Evolutionary conservation across 2,113 vertebrate species (phyloP).

Genomic region (Eurypyga helias): DNA sequence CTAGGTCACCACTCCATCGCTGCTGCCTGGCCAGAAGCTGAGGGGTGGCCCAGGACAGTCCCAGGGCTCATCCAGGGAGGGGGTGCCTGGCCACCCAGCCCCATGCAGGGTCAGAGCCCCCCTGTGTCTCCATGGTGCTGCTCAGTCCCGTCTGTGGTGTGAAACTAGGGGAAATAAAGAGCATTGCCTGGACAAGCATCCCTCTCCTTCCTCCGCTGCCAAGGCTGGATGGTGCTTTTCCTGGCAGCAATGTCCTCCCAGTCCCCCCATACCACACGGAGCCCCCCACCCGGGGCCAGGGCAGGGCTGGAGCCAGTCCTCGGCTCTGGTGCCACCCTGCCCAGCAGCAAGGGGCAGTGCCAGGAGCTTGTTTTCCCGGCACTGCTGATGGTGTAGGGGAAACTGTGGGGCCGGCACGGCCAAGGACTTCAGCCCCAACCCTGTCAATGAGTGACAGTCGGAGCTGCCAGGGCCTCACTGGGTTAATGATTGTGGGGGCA

Average conservation of each 20-base stretch:
- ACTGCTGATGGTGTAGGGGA: neutral
- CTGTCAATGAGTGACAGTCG: slow-evolving; percentile 66
- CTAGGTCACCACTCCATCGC: neutral
- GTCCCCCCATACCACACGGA: accelerated
- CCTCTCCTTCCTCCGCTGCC: neutral
- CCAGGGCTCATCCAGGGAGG: neutral
- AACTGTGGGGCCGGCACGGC: neutral
- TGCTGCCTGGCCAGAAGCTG: neutral
- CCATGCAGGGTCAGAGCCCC: neutral
- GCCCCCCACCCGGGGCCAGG: neutral
- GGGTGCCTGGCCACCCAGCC: neutral
- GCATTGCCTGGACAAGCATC: neutral
- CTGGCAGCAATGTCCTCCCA: neutral
- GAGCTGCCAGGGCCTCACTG: slow-evolving; percentile 33
- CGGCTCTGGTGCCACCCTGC: neutral
- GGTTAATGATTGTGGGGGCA: slow-evolving; percentile 64
- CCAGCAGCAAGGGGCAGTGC: neutral
- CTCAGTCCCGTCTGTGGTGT: slow-evolving; percentile 44
- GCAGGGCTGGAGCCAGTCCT: neutral
- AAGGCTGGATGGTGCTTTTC: neutral
- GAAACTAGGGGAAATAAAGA: slow-evolving; percentile 65
- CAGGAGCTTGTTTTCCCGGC: neutral
- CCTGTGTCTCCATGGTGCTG: slow-evolving; percentile 19
- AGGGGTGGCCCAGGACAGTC: neutral
- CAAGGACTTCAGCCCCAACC: slow-evolving; percentile 57